Percentiles rank a stretch among this genome's conserved stretches.
Conservation (phyloP, 2,888 invertebrate genomes). For the Diaprepes abbreviatus region DNA sequence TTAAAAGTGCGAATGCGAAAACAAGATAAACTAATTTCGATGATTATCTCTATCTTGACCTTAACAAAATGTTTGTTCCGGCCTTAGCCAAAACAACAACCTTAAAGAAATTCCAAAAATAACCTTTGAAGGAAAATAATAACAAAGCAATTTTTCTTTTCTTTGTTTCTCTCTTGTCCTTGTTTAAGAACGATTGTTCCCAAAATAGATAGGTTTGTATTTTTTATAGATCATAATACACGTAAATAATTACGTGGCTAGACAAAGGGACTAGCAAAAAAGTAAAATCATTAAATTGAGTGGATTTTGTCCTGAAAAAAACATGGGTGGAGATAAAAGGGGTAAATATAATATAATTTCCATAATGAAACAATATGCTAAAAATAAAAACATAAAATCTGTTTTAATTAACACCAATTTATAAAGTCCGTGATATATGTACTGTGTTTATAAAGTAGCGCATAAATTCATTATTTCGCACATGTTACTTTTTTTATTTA, state of each 20-base stretch:
- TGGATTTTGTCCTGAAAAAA: too few species aligned
- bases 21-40: too few species aligned
- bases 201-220: not conserved
- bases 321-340: too few species aligned
- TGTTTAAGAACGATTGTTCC: not conserved
- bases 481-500: too few species aligned
- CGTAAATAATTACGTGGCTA: not conserved
- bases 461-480: too few species aligned
- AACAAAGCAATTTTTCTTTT: conserved; percentile 11
- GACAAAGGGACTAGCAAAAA: not conserved
- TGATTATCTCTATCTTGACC: not conserved
- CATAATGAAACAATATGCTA: too few species aligned
- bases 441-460: too few species aligned
- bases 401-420: too few species aligned
- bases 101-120: conserved; percentile 9
- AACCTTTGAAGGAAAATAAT: conserved; percentile 11
- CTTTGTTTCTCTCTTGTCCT: conserved; percentile 1
- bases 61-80: not conserved
- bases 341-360: too few species aligned
- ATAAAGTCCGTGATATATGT: too few species aligned
- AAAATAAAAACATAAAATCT: too few species aligned
- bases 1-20: too few species aligned
- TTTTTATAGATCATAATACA: not conserved
- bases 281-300: not conserved
- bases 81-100: not conserved